Evolutionary conservation across 2,888 invertebrate species (phyloP).

Genomic region (Melanotus villosus): DNA sequence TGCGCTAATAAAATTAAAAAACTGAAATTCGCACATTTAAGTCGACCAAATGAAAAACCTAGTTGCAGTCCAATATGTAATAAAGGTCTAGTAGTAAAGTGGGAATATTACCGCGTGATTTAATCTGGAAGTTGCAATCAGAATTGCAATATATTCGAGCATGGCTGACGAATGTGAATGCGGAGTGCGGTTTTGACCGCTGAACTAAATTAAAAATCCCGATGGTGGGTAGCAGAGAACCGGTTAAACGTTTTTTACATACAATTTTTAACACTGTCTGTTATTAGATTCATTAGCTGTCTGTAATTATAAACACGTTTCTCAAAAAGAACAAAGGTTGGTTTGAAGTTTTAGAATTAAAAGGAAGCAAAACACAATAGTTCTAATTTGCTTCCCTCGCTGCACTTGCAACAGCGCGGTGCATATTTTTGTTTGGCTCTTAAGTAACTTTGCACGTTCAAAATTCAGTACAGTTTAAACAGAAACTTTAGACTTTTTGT

Average conservation of each 20-base stretch:
- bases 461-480: too few species aligned
- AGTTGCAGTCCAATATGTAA: constrained; percentile 8
- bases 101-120: constrained; percentile 26
- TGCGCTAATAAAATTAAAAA: neutral
- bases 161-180: constrained; percentile 9
- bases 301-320: too few species aligned
- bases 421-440: too few species aligned
- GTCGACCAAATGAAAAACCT: neutral
- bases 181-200: constrained; percentile 12
- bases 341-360: too few species aligned
- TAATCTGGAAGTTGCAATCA: constrained; percentile 24
- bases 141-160: constrained; percentile 16
- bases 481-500: too few species aligned
- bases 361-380: too few species aligned
- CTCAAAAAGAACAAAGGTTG: too few species aligned
- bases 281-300: too few species aligned
- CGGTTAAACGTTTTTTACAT: neutral
- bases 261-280: too few species aligned
- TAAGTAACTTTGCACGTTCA: too few species aligned
- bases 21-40: neutral
- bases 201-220: constrained; percentile 16
- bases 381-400: too few species aligned
- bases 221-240: neutral
- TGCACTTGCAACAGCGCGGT: too few species aligned
- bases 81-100: constrained; percentile 16